Conservation (phyloP, 2,888 invertebrate species). For the Apamea sordens region DNA sequence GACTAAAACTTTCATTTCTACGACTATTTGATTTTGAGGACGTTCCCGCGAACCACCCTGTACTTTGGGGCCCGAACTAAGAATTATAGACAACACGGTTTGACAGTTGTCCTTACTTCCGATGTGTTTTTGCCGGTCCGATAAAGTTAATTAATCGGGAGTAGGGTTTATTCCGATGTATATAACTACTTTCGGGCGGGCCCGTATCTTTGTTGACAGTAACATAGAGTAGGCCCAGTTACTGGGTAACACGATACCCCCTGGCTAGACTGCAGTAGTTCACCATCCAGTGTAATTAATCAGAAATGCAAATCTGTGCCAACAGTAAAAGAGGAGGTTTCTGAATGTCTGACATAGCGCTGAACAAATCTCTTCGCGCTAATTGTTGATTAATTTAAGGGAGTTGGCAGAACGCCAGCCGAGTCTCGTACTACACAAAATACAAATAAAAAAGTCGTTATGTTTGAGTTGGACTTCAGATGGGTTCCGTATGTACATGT, state of each 20-base stretch:
- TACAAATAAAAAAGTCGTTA: conserved; percentile 47
- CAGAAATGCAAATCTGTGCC: conserved; percentile 44
- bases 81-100: too few species aligned
- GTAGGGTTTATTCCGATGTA: too few species aligned
- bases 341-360: conserved; percentile 31
- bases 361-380: conserved; percentile 56
- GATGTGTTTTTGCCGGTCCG: too few species aligned
- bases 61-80: too few species aligned
- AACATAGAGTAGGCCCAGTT: not conserved
- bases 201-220: too few species aligned
- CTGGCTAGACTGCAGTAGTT: not conserved
- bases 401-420: conserved; percentile 57
- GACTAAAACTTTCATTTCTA: too few species aligned
- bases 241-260: not conserved
- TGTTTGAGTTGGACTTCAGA: not conserved
- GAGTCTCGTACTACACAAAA: conserved; percentile 28
- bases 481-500: conserved; percentile 6
- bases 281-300: conserved; percentile 22
- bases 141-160: too few species aligned
- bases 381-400: conserved; percentile 67
- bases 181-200: too few species aligned
- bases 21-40: too few species aligned
- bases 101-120: too few species aligned
- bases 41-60: too few species aligned
- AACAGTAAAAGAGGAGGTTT: conserved; percentile 16